Conservation (phyloP, 2,113 vertebrate genomes). For the Vulpes lagopus region DNA sequence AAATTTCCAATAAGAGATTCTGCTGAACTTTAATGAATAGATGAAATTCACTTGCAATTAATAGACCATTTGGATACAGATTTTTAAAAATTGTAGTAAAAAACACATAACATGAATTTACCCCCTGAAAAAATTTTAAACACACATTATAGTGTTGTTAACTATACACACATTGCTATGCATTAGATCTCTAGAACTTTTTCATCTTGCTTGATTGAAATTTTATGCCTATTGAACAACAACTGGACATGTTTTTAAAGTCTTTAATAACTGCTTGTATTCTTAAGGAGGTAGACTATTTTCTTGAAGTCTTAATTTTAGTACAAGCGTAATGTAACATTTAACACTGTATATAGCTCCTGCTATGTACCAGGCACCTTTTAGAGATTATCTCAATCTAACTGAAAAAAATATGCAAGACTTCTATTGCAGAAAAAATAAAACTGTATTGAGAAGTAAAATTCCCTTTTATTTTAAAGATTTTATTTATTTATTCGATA, state of each 20-base stretch:
- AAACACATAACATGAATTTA: neutral
- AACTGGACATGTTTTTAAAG: constrained; percentile 9
- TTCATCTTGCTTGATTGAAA: neutral
- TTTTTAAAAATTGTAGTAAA: neutral
- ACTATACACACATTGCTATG: neutral
- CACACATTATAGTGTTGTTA: neutral
- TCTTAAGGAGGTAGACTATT: constrained; percentile 30
- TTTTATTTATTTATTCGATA: no score
- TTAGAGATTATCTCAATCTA: neutral
- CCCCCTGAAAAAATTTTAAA: neutral
- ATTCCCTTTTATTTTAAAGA: no score
- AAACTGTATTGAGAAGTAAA: neutral
- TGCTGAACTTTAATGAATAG: neutral
- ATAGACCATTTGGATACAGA: neutral
- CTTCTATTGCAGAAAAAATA: neutral
- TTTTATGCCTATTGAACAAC: neutral
- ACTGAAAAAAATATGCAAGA: neutral
- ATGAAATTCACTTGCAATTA: neutral
- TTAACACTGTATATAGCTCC: neutral
- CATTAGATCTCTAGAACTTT: neutral
- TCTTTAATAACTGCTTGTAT: neutral
- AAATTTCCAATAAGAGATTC: neutral
- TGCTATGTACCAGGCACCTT: neutral
- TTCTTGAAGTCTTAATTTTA: constrained; percentile 48
- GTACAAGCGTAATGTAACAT: neutral